Base-by-base conservation (phyloP, 2,888 invertebrate genomes). In the Nymphalis polychloros region DNA sequence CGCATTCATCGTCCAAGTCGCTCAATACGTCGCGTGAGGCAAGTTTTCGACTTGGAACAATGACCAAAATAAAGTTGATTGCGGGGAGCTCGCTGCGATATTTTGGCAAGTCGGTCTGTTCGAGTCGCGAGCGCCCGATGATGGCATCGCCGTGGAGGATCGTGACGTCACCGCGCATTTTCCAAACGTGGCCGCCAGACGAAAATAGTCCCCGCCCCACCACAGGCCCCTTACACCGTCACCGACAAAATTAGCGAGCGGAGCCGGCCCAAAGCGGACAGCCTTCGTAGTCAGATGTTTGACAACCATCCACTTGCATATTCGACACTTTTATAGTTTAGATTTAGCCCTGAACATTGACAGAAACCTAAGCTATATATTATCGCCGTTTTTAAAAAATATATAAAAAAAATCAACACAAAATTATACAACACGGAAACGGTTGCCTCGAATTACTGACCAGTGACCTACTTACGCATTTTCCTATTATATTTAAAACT, bases 171-270 rank as follows among this genome's bases (percentile, higher is more conserved):
- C 82, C 90, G 80, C 84, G 84, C 91, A 89, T 92, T 92, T 91
- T 92, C 90, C 91, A 91, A 92, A 91, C 91, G 91, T 90, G 90
- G 90, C 91, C 88, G 91, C 89, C 92, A 92, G 92, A 92, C 92
- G 87, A 91, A 92, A 92, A 92, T 92, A 92, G 91, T 84, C 87
- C 89, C 89, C 89, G 84, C 87, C 85, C 87, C 89, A 81, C 88
- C 82, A 80, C 85, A 84, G 83, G 85, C 88, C 89, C 85, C 88
- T 84, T 81, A 78, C 81, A 76, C 81, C 86, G 89, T 91, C 92
- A 92, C 89, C 90, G 91, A 89, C 90, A 75, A 84, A 92, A 87
- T 88, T 92, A 92, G 91, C 85, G 81, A 81, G 78, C 80, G 80
- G 79, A 81, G 75, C 81, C 79, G 78, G 75, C 67, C 64, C 68